A percentile compares a stretch with the other conserved stretches of the same genome.
Evolutionary conservation across 2,113 vertebrate species (phyloP).

Genomic region (Choloepus hoffmanni): DNA sequence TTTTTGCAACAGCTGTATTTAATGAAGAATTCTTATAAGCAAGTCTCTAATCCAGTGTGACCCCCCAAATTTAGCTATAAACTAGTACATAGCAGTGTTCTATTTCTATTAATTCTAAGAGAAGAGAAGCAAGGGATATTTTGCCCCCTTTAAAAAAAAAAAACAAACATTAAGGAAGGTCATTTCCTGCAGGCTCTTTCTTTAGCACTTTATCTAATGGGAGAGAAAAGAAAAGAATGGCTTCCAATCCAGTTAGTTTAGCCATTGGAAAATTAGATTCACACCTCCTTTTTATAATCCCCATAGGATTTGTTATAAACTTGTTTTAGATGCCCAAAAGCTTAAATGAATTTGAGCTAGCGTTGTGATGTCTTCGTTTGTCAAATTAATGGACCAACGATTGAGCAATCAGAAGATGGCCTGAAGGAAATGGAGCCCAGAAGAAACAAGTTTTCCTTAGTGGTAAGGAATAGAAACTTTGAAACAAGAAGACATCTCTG

Average conservation of each 20-base stretch:
- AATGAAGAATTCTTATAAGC: neutral
- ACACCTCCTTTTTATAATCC: conserved; percentile 55
- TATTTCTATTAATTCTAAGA: conserved; percentile 24
- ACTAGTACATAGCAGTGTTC: neutral
- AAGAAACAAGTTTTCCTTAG: conserved; percentile 40
- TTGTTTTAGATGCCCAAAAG: conserved; percentile 55
- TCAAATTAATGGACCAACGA: conserved; percentile 68
- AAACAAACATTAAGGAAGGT: neutral
- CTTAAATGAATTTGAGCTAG: conserved; percentile 61
- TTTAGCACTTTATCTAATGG: conserved; percentile 10
- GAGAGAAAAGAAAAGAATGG: conserved; percentile 16
- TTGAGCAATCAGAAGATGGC: conserved; percentile 51
- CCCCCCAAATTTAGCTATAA: neutral
- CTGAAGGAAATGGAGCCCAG: neutral
- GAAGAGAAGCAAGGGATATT: neutral
- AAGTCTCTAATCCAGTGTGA: neutral
- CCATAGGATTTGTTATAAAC: conserved; percentile 55
- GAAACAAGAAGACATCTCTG: neutral
- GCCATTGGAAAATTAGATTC: conserved; percentile 67
- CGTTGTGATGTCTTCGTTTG: conserved; percentile 48
- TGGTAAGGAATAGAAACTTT: conserved; percentile 4
- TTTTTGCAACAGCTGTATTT: neutral
- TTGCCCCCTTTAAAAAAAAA: neutral
- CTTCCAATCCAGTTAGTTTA: conserved; percentile 45
- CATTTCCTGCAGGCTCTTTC: neutral